phyloP scores from a whole-genome alignment of 2,888 invertebrate genomes.

The Drosophila algonquin region DNA sequence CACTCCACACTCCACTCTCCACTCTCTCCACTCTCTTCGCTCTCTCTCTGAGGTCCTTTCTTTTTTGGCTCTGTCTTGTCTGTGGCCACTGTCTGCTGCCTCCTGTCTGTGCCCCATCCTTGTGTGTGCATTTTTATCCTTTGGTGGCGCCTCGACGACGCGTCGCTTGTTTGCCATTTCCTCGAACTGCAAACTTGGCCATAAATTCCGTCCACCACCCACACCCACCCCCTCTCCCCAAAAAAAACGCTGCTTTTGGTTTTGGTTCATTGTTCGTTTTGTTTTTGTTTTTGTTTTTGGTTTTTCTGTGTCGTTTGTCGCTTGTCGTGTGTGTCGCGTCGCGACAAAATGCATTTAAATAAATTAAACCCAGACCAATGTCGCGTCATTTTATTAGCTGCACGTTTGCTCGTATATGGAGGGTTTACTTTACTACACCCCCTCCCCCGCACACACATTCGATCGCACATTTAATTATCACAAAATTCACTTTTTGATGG shows the following conservation, averaged over 20 bases:
- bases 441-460: no score
- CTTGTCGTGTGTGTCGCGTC: slow-evolving; percentile 57
- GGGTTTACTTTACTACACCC: no score
- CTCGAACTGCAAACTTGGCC: slow-evolving; percentile 72
- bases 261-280: slow-evolving; percentile 20
- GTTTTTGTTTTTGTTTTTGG: slow-evolving; percentile 34
- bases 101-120: slow-evolving; percentile 5
- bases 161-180: slow-evolving; percentile 79
- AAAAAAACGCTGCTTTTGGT: slow-evolving; percentile 4
- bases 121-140: slow-evolving; percentile 27
- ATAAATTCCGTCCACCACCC: slow-evolving; percentile 61
- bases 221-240: slow-evolving; percentile 67
- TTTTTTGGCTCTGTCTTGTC: slow-evolving; percentile 33
- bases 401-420: slow-evolving; percentile 12
- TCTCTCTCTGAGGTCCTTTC: not conserved
- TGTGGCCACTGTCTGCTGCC: slow-evolving; percentile 12
- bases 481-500: slow-evolving; percentile 7
- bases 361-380: slow-evolving; percentile 80
- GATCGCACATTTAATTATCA: not conserved
- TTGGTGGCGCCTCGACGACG: slow-evolving; percentile 66
- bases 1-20: not conserved
- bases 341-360: slow-evolving; percentile 83
- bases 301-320: slow-evolving; percentile 24
- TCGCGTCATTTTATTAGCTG: slow-evolving; percentile 80
- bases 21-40: not conserved